Conservation (phyloP, 1,140 invertebrate genomes). For the Chionoecetes opilio region DNA sequence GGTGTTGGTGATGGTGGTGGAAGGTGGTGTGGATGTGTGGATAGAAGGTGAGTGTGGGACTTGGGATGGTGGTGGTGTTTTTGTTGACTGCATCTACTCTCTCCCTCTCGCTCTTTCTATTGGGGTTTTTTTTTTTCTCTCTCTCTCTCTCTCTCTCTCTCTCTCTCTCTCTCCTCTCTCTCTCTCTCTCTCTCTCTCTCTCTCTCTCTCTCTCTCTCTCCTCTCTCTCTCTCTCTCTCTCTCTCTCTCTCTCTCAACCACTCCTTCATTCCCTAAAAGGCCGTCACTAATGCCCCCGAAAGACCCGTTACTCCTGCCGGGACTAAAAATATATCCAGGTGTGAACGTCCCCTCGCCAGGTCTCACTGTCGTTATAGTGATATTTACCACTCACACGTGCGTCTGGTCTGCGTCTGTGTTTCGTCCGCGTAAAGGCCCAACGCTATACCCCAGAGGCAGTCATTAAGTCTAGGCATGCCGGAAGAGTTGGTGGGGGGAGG, state of each 20-base stretch:
- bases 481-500: background rate
- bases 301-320: background rate
- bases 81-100: background rate
- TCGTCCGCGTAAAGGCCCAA: no score
- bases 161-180: background rate
- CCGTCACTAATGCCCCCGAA: background rate
- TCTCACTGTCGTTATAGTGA: background rate
- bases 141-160: background rate
- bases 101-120: background rate
- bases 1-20: no score
- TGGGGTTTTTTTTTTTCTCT: background rate
- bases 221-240: background rate
- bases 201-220: background rate
- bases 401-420: background rate
- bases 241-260: background rate
- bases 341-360: background rate
- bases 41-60: no score
- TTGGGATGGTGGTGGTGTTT: background rate
- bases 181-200: background rate
- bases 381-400: background rate
- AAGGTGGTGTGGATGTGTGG: no score
- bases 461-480: no score
- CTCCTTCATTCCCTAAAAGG: background rate
- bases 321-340: no score
- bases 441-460: no score